phyloP scores from a whole-genome alignment of 2,797 vertebrate genomes.

The Anabacerthia variegaticeps region DNA sequence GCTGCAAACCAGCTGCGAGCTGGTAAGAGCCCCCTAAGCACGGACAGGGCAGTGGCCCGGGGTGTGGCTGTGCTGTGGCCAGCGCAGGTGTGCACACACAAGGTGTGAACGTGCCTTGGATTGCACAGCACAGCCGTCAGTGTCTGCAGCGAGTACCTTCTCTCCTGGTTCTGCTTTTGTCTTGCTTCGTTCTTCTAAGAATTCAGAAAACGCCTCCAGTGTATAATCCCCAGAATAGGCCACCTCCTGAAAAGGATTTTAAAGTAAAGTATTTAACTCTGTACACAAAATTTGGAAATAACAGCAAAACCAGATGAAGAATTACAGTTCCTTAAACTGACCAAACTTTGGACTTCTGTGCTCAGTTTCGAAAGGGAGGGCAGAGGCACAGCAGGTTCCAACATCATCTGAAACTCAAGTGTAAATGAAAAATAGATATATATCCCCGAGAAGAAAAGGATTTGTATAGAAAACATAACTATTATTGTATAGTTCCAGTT shows the following conservation, averaged over 20 bases:
- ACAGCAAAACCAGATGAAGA: neutral
- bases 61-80: fast-evolving
- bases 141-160: slow-evolving; percentile 56
- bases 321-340: neutral
- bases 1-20: neutral
- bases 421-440: neutral
- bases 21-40: fast-evolving
- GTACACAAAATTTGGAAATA: neutral
- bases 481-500: neutral
- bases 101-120: neutral
- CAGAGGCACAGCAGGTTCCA: neutral
- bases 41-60: neutral
- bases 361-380: neutral
- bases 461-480: neutral
- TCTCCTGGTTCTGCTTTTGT: slow-evolving; percentile 56
- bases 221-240: slow-evolving; percentile 80
- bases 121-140: neutral
- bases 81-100: fast-evolving
- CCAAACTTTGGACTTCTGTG: neutral
- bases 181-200: slow-evolving; percentile 83
- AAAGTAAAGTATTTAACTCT: neutral
- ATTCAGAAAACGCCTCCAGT: slow-evolving; percentile 81
- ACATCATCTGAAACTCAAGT: neutral
- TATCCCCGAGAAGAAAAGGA: neutral
- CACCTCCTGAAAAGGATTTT: slow-evolving; percentile 77